Evolutionary conservation across 2,113 vertebrate species (phyloP).

Genomic region (Procavia capensis): DNA sequence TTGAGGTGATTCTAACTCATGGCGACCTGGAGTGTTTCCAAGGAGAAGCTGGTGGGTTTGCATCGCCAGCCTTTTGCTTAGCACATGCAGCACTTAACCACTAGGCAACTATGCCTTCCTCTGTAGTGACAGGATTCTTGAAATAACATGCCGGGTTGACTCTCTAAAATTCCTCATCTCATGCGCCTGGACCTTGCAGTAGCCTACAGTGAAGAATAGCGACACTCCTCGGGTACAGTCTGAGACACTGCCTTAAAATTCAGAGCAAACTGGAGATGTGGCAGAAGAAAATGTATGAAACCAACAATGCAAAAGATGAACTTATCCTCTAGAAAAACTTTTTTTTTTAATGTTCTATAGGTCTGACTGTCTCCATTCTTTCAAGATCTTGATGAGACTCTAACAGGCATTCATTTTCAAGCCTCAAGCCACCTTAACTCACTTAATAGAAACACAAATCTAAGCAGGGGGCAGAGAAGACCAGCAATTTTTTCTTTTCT

Average conservation of each 20-base stretch:
- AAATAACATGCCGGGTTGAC: neutral
- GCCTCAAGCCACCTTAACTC: slow-evolving; percentile 80
- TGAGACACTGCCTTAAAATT: neutral
- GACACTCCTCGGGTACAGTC: neutral
- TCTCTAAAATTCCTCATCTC: neutral
- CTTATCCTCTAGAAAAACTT: slow-evolving; percentile 20
- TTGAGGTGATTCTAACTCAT: too few relatives aligned
- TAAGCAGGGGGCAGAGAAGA: slow-evolving; percentile 73
- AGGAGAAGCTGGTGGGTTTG: too few relatives aligned
- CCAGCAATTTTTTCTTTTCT: slow-evolving; percentile 69
- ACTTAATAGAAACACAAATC: slow-evolving; percentile 78
- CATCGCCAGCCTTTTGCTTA: too few relatives aligned
- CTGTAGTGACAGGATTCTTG: neutral
- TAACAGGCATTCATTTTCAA: slow-evolving; percentile 76
- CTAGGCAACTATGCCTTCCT: too few relatives aligned
- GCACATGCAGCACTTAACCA: too few relatives aligned
- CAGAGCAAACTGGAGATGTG: slow-evolving; percentile 12
- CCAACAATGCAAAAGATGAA: slow-evolving; percentile 5
- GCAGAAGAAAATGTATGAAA: neutral
- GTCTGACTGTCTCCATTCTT: slow-evolving; percentile 59
- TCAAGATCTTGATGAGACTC: slow-evolving; percentile 53
- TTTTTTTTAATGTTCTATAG: neutral
- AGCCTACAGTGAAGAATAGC: slow-evolving; percentile 11
- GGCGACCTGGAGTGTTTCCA: too few relatives aligned
- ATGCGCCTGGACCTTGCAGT: neutral